Percentiles rank a stretch among this genome's conserved stretches.
Conservation (phyloP, 2,888 invertebrate genomes). For the Eumacrocentrus americanus region DNA sequence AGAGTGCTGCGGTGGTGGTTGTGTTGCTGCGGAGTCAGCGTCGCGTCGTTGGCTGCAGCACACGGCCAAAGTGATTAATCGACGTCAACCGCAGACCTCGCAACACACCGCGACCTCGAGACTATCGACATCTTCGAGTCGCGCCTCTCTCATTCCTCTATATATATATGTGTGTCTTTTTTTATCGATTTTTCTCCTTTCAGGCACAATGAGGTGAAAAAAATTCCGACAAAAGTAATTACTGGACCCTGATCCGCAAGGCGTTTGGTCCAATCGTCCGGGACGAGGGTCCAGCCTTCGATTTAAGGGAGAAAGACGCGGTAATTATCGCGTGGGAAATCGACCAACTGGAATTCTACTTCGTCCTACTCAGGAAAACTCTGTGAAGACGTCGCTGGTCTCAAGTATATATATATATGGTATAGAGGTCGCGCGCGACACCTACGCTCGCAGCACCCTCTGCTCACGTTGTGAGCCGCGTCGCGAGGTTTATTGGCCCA, state of each 20-base stretch:
- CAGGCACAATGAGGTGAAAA: neutral
- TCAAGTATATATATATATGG: neutral
- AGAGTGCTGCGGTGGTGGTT: constrained; percentile 24
- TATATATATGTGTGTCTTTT: constrained; percentile 1
- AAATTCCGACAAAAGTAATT: constrained; percentile 21
- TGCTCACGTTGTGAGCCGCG: too few species aligned
- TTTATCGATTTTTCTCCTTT: neutral
- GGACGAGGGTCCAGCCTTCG: constrained; percentile 32
- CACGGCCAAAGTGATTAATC: constrained; percentile 56
- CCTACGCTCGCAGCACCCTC: neutral
- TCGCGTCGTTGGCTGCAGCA: constrained; percentile 58
- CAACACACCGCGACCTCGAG: constrained; percentile 32
- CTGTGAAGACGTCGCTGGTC: neutral
- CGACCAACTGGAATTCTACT: constrained; percentile 37
- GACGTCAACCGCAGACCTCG: constrained; percentile 59
- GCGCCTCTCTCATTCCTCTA: neutral
- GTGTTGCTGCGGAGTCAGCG: constrained; percentile 57
- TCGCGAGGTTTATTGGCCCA: neutral
- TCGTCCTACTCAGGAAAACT: constrained; percentile 8
- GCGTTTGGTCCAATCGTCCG: constrained; percentile 9
- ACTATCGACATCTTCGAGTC: constrained; percentile 29
- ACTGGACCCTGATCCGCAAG: constrained; percentile 10
- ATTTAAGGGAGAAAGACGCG: constrained; percentile 37
- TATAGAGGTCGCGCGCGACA: neutral
- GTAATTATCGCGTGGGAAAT: constrained; percentile 49